phyloP scores from a whole-genome alignment of 2,797 vertebrate genomes.

The Molothrus aeneus region DNA sequence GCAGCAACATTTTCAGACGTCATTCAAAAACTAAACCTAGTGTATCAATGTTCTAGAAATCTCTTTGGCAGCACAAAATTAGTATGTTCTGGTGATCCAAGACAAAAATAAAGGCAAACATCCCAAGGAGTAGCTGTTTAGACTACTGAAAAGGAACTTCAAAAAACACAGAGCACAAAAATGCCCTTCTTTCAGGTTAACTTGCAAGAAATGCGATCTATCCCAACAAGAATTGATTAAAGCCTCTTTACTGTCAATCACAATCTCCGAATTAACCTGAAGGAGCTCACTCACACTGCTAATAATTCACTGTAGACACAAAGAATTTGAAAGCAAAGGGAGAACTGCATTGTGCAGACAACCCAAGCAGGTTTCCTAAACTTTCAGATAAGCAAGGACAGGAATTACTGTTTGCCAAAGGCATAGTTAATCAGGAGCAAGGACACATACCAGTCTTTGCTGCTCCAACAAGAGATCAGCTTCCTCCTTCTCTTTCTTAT shows the following conservation, averaged over 20 bases:
- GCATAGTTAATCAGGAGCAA: constrained; percentile 3
- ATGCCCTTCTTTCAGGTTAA: constrained; percentile 16
- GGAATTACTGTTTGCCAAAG: constrained; percentile 46
- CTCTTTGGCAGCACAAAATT: constrained; percentile 82
- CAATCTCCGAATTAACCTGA: constrained; percentile 3
- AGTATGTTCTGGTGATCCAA: constrained; percentile 86
- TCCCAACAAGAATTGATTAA: neutral
- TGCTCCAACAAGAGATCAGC: constrained; percentile 97
- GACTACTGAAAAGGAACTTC: constrained; percentile 33
- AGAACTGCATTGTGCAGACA: constrained; percentile 50
- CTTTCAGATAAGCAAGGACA: constrained; percentile 42
- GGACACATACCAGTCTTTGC: constrained; percentile 92
- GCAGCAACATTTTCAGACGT: constrained; percentile 77
- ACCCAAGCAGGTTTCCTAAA: constrained; percentile 41
- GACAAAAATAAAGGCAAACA: constrained; percentile 79
- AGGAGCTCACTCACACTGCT: neutral
- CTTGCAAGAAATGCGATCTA: neutral
- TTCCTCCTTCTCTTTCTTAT: constrained; percentile 99
- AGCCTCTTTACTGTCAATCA: neutral
- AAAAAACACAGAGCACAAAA: constrained; percentile 17
- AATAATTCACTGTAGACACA: neutral
- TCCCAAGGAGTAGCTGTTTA: constrained; percentile 32
- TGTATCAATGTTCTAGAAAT: constrained; percentile 33
- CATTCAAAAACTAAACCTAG: constrained; percentile 69
- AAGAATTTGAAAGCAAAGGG: constrained; percentile 41